Evolutionary conservation across 1,140 invertebrate genomes (phyloP), one percentile per base, ranked within the genome.

Genomic region (Procambarus clarkii): DNA sequence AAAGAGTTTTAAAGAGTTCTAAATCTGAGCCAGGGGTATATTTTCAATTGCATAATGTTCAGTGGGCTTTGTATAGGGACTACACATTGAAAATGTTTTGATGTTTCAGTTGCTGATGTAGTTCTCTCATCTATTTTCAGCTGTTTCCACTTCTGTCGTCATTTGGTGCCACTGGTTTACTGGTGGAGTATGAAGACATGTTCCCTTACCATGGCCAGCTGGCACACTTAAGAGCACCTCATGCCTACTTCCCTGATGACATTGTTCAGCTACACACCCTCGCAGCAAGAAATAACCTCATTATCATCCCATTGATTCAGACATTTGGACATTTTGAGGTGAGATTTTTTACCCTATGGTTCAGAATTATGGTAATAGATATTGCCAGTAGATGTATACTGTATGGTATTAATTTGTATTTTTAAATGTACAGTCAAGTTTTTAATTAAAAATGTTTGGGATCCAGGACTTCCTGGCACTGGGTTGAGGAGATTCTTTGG

Each of bases 61-160:
- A 34, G 34, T 34, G 34, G 34, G 34, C 34, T 34, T 34, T 34
- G 34, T 34, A 34, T 34, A 34, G 34, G 34, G 8, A 54, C 2
- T 54, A 13, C 13, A 54, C 8, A 54, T 54, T 54, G 50, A 54
- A 54, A 54, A 1, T 54, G 50, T 54, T 11, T 54, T 54, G 50
- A 8, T 54, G 11, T 54, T 54, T 54, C 13, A 13, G 50, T 9
- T 54, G 13, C 8, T 54, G 50, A 54, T 13, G 4, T 45, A 69
- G 34, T 69, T 18, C 44, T 69, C 5, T 84, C 64, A 34, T 13
- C 24, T 24, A 11, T 76, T 91, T 82, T 80, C 91, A 92, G 92
- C 91, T 98, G 0, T 96, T 99, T 80, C 96, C 96, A 3, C 94
- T 98, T 87, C 94, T 99, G 0, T 96, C 96, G 93, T 95, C 95